Evolutionary conservation across 1,140 invertebrate species (phyloP).

Genomic region (Eurosta solidaginis): DNA sequence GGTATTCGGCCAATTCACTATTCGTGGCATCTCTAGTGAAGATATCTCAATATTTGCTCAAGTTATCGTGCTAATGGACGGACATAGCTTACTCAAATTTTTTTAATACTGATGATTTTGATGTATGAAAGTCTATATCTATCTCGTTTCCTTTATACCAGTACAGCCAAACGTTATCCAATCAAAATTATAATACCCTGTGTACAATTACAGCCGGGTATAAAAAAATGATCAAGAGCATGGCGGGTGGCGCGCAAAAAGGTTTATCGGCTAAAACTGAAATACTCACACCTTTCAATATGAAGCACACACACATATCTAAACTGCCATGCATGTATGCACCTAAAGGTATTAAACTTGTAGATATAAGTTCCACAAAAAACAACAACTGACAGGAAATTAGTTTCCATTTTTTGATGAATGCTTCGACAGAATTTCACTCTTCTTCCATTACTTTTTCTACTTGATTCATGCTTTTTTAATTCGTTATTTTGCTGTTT

Average conservation of each 20-base stretch:
- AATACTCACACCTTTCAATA: background rate
- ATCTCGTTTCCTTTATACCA: too few relatives aligned
- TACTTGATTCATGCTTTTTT: background rate
- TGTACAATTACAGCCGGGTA: too few relatives aligned
- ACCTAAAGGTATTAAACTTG: background rate
- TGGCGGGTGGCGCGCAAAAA: background rate
- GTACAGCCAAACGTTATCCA: too few relatives aligned
- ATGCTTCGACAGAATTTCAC: slow-evolving; percentile 58
- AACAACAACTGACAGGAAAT: slow-evolving; percentile 58
- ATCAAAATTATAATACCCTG: too few relatives aligned
- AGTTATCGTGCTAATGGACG: too few relatives aligned
- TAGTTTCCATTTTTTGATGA: slow-evolving; percentile 60
- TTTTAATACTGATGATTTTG: too few relatives aligned
- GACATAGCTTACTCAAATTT: too few relatives aligned
- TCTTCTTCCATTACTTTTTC: background rate
- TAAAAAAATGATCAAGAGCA: background rate
- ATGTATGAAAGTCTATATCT: too few relatives aligned
- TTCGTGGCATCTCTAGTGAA: too few relatives aligned
- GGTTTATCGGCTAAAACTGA: background rate
- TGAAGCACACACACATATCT: background rate
- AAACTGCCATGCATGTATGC: background rate
- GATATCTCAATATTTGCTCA: too few relatives aligned
- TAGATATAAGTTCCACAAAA: background rate
- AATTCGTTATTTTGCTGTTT: background rate
- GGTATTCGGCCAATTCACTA: too few relatives aligned